Conservation (phyloP, 1,140 invertebrate species). For the Drosophila tristis region DNA sequence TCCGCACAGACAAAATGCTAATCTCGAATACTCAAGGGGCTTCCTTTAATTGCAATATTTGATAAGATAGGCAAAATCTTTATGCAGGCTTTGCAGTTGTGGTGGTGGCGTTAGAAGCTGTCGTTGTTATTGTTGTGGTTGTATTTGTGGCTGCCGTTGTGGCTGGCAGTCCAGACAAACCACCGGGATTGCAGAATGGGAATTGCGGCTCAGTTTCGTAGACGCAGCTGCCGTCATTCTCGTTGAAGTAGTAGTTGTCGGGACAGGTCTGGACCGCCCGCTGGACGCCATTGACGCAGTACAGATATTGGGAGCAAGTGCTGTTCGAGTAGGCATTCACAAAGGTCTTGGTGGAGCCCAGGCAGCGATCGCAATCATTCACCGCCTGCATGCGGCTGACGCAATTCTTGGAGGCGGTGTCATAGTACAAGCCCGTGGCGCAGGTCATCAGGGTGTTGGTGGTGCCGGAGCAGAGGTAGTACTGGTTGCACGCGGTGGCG, state of each 20-base stretch:
- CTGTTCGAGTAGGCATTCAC: conserved; percentile 51
- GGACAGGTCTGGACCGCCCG: conserved; percentile 27
- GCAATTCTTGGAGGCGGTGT: conserved; percentile 36
- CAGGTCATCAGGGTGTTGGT: conserved; percentile 36
- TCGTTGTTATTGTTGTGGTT: neutral
- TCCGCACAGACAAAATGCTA: too few species aligned
- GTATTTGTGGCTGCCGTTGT: neutral
- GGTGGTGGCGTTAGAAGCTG: neutral
- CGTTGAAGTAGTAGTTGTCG: conserved; percentile 42
- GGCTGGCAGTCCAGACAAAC: neutral
- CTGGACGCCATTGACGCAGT: conserved; percentile 48
- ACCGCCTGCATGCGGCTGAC: conserved; percentile 40
- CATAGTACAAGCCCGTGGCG: conserved; percentile 28
- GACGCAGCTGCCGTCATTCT: conserved; percentile 17
- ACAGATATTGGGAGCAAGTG: conserved; percentile 47
- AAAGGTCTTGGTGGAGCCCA: conserved; percentile 41
- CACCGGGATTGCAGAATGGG: conserved; percentile 35
- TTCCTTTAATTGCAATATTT: conserved; percentile 1
- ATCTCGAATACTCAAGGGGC: too few species aligned
- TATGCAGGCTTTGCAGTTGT: neutral
- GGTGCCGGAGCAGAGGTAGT: conserved; percentile 37
- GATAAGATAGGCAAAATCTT: neutral
- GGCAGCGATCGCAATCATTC: conserved; percentile 60
- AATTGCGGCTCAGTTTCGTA: conserved; percentile 23
- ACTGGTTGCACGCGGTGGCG: conserved; percentile 48